Evolutionary conservation across 2,113 vertebrate species (phyloP), one percentile per base, ranked within the genome.

Genomic region (Tretioscincus oriximinensis): DNA sequence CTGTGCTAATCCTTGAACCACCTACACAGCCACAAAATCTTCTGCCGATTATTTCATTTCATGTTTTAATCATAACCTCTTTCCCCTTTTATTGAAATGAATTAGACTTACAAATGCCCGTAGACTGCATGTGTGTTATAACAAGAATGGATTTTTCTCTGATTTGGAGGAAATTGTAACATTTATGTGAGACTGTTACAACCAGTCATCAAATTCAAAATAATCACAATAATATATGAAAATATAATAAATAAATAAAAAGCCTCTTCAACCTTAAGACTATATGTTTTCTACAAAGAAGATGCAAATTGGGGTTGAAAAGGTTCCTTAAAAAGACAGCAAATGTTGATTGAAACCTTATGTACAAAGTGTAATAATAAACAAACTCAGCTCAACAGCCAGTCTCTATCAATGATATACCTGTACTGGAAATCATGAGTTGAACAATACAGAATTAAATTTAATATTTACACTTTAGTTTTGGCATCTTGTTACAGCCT

Each of bases 1-100:
- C 24, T 9, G 45, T 31, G 35, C 24, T 78, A 72, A 11, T 16
- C 28, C 66, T 71, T 67, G 58, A 80, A 45, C n/a, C 60, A 81
- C 3, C 28, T 66, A 72, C 81, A 3, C 21, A 80, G 69, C 69
- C 35, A 72, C 24, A 89, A 7, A 18, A 10, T 18, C 76, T 87
- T 2, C 7, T 70, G 73, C 24, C 54, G 73, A 6, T 69, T 86
- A 47, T 5, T 31, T 80, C 45, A 41, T 60, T 31, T 41, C 35
- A 24, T 41, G 2, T 4, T 82, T 81, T 74, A 61, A 75, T 14
- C 35, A 80, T 70, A 1, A 1, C 35, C 73, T 86, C 5, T 61
- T 77, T 7, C 24, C 9, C 47, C 0, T 0, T 0, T 66, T 11
- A 7, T 8, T 74, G 83, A 81, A 80, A 88, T 84, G 60, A 85